Conservation (phyloP, 2,113 vertebrate genomes). For the Athene noctua region DNA sequence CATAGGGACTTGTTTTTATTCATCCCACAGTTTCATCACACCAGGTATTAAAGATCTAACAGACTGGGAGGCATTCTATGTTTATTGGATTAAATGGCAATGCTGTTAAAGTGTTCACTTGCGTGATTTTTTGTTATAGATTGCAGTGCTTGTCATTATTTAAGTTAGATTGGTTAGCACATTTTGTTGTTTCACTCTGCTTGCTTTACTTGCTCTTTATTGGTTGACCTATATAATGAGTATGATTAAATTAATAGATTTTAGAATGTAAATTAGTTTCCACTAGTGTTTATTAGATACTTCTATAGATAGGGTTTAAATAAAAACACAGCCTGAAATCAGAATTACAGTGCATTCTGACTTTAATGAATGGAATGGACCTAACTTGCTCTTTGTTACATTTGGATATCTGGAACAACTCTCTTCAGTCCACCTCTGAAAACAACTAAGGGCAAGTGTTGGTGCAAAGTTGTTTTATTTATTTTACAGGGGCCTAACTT, state of each 20-base stretch:
- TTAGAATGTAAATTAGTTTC: slow-evolving; percentile 65
- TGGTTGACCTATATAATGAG: slow-evolving; percentile 51
- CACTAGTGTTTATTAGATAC: slow-evolving; percentile 61
- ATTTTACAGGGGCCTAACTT: background rate
- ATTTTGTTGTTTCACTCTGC: slow-evolving; percentile 63
- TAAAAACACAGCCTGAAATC: slow-evolving; percentile 59
- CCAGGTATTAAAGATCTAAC: background rate
- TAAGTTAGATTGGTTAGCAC: slow-evolving; percentile 66
- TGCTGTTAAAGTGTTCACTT: slow-evolving; percentile 29
- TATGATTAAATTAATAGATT: slow-evolving; percentile 70
- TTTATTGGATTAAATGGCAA: background rate
- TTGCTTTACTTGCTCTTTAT: slow-evolving; percentile 68
- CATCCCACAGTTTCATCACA: slow-evolving; percentile 4
- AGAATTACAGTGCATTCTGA: slow-evolving; percentile 44
- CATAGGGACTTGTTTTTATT: slow-evolving; percentile 43
- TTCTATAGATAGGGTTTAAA: slow-evolving; percentile 57
- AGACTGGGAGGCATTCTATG: background rate
- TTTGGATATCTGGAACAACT: background rate
- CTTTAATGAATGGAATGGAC: slow-evolving; percentile 17
- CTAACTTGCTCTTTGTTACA: background rate
- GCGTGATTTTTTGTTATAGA: slow-evolving; percentile 15
- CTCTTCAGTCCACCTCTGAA: background rate
- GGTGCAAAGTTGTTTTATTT: background rate
- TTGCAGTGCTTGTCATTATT: slow-evolving; percentile 60
- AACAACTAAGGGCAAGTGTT: background rate